A percentile compares a stretch with the other conserved stretches of the same genome.
These are phyloP conservation scores for Rhombomys opimus DNA, from an alignment of 2,113 vertebrate genomes.

Conservation along the genomic window DNA sequence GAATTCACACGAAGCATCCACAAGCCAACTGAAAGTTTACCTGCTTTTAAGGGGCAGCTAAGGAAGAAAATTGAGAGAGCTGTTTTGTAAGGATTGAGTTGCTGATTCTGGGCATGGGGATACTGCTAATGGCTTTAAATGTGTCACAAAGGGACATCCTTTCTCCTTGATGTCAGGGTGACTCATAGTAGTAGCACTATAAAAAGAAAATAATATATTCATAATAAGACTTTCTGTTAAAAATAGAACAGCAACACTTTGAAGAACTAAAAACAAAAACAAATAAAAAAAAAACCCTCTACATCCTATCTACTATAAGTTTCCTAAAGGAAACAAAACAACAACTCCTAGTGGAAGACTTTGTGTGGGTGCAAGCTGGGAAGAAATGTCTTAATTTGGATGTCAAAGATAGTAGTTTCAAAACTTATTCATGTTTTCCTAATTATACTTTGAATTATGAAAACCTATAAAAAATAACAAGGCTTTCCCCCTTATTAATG, in stretches of 20 bases:
- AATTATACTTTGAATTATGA: constrained; percentile 39
- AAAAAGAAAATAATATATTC: not conserved
- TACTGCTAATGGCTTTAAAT: not conserved
- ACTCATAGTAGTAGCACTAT: not conserved
- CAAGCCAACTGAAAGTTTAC: not conserved
- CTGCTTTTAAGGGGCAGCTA: constrained; percentile 38
- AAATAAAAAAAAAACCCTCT: constrained; percentile 17
- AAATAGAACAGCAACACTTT: constrained; percentile 26
- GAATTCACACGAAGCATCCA: not conserved
- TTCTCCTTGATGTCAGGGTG: not conserved
- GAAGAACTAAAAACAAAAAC: not conserved
- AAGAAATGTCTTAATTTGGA: constrained; percentile 52
- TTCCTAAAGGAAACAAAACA: constrained; percentile 46
- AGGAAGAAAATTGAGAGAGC: not conserved
- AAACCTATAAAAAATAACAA: constrained; percentile 41
- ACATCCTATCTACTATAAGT: constrained; percentile 5
- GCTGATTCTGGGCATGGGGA: not conserved
- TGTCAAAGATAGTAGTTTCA: constrained; percentile 34
- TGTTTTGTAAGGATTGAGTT: not conserved
- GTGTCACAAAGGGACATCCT: not conserved
- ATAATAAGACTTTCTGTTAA: constrained; percentile 9
- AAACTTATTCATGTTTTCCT: not conserved
- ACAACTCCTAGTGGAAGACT: not conserved
- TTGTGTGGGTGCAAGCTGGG: constrained; percentile 6
- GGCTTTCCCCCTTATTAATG: not conserved